Conservation (phyloP, 1,140 invertebrate species). For the Trichoplusia ni region DNA sequence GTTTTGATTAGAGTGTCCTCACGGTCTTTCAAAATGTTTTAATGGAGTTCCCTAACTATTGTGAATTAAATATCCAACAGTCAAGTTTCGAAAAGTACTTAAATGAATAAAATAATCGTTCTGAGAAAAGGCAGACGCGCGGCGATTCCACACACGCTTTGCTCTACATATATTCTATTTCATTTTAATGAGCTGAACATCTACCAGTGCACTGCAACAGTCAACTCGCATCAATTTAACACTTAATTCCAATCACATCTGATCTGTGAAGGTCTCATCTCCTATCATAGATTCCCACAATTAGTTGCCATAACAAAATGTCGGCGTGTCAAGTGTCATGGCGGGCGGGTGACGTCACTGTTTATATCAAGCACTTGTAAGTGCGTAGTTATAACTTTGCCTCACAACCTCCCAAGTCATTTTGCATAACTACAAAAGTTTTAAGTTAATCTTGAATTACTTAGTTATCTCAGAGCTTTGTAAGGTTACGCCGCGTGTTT, state of each 20-base stretch:
- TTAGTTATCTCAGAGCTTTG: conserved; percentile 10
- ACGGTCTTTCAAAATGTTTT: too few relatives aligned
- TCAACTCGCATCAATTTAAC: too few relatives aligned
- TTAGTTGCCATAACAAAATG: background rate
- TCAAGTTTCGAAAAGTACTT: too few relatives aligned
- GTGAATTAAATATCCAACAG: too few relatives aligned
- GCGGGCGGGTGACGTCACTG: conserved; percentile 9
- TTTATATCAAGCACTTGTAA: background rate
- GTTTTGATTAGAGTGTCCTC: too few relatives aligned
- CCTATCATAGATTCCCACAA: conserved; percentile 15
- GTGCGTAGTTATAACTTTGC: conserved; percentile 18
- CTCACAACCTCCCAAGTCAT: conserved; percentile 11
- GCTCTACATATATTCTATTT: too few relatives aligned
- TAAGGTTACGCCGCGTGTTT: conserved; percentile 1
- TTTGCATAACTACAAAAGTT: conserved; percentile 24
- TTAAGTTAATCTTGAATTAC: conserved; percentile 22
- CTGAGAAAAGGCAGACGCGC: too few relatives aligned
- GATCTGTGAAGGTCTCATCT: background rate
- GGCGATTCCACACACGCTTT: too few relatives aligned
- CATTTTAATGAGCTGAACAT: too few relatives aligned
- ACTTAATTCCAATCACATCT: background rate
- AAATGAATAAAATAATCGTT: too few relatives aligned
- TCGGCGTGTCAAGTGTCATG: background rate
- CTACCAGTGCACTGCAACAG: too few relatives aligned
- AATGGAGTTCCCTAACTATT: too few relatives aligned